Percentiles rank a stretch among this genome's conserved stretches.
phyloP scores from a whole-genome alignment of 2,888 invertebrate genomes.

The Erpobdella octoculata region DNA sequence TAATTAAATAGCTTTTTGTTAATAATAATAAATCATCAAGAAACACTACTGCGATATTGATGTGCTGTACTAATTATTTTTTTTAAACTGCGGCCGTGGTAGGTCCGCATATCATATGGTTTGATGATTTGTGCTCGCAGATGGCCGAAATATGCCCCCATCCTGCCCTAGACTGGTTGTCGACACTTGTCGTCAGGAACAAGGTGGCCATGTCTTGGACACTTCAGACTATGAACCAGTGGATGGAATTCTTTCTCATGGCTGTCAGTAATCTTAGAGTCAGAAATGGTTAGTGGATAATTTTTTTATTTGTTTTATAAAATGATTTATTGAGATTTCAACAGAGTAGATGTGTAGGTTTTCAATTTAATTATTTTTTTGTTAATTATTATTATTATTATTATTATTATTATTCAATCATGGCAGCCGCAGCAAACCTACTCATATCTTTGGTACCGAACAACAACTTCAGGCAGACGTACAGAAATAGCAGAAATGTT shows the following conservation, averaged over 20 bases:
- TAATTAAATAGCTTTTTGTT: too few relatives aligned
- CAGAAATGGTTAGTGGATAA: constrained; percentile 65
- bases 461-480: constrained; percentile 79
- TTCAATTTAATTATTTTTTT: too few relatives aligned
- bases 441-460: constrained; percentile 83
- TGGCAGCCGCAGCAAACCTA: constrained; percentile 74
- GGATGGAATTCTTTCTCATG: constrained; percentile 81
- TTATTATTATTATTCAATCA: background rate
- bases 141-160: constrained; percentile 78
- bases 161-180: constrained; percentile 81
- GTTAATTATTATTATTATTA: background rate
- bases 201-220: constrained; percentile 85
- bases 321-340: background rate
- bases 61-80: too few relatives aligned
- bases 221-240: constrained; percentile 78
- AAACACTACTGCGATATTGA: too few relatives aligned
- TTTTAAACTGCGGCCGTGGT: too few relatives aligned
- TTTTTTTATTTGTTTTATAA: too few relatives aligned
- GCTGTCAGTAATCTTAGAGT: constrained; percentile 78
- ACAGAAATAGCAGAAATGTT: constrained; percentile 61
- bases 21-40: too few relatives aligned
- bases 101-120: background rate
- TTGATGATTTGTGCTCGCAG: constrained; percentile 38
- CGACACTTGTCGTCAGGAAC: constrained; percentile 64
- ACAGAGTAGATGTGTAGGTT: background rate